These are phyloP conservation scores for Haplotaxodon microlepis DNA, from an alignment of 2,113 vertebrate species.

Conservation along the genomic window DNA sequence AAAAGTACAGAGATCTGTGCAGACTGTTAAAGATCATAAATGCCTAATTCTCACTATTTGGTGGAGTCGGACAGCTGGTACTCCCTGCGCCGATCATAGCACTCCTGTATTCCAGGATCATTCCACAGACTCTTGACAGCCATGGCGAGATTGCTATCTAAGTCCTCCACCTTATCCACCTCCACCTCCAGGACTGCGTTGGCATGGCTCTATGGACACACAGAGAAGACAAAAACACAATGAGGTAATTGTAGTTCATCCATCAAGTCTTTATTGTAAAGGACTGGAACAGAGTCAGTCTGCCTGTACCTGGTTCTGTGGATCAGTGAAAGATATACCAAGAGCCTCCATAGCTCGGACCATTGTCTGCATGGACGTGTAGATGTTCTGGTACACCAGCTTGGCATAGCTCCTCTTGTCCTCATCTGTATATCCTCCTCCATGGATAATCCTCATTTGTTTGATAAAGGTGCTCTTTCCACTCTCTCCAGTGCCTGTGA, in stretches of 20 bases:
- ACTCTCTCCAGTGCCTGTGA: conserved; percentile 83
- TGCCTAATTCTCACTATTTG: conserved; percentile 73
- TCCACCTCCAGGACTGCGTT: conserved; percentile 74
- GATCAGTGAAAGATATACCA: conserved; percentile 66
- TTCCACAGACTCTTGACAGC: conserved; percentile 78
- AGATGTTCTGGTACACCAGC: conserved; percentile 85
- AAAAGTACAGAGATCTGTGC: not conserved
- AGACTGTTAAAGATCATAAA: not conserved
- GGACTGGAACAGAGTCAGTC: not conserved
- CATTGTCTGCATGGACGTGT: conserved; percentile 85
- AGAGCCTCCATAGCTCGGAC: conserved; percentile 80
- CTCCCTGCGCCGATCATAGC: conserved; percentile 76
- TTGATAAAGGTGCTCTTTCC: conserved; percentile 92
- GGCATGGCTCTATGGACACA: conserved; percentile 63
- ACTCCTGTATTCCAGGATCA: conserved; percentile 78
- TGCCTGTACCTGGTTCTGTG: conserved; percentile 74
- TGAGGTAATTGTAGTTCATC: not conserved
- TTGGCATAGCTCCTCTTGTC: conserved; percentile 82
- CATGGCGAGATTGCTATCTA: conserved; percentile 62
- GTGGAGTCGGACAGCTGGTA: conserved; percentile 85
- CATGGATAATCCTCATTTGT: conserved; percentile 92
- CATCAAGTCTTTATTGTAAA: accelerated
- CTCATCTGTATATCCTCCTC: conserved; percentile 84
- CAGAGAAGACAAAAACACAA: not conserved
- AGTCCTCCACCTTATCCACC: conserved; percentile 70